A percentile compares a stretch with the other conserved stretches of the same genome.
Evolutionary conservation across 92 coral and sea anemone species (phyloP).

Genomic region (Porites rus): DNA sequence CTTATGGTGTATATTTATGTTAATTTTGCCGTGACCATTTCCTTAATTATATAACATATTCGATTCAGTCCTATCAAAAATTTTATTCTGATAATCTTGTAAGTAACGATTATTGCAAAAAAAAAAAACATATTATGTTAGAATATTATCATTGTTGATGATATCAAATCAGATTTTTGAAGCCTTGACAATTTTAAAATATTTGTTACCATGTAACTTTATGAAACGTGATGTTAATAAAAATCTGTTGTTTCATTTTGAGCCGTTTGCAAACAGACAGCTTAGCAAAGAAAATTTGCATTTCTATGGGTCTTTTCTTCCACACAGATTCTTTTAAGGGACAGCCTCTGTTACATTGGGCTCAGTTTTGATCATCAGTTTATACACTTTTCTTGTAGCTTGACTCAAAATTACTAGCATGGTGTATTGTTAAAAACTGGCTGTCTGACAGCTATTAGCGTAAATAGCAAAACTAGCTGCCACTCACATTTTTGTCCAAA

Average conservation of each 20-base stretch:
- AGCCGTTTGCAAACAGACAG: too few species aligned
- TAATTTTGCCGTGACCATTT: not conserved
- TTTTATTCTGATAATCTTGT: not conserved
- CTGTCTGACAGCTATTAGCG: too few species aligned
- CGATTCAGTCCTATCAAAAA: slow-evolving; percentile 6
- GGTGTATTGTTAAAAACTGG: too few species aligned
- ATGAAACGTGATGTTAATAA: not conserved
- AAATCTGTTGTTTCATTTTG: not conserved
- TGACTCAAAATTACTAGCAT: too few species aligned
- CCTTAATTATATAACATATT: not conserved
- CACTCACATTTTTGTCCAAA: too few species aligned
- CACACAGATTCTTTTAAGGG: too few species aligned
- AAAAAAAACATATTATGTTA: not conserved
- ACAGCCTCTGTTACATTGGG: too few species aligned
- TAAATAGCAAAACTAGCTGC: too few species aligned
- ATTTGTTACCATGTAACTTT: not conserved
- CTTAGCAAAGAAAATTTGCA: too few species aligned
- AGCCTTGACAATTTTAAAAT: not conserved
- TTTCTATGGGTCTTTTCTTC: too few species aligned
- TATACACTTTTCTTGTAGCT: too few species aligned
- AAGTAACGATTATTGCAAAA: not conserved
- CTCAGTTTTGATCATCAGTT: too few species aligned
- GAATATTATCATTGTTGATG: not conserved
- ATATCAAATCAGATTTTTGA: not conserved
- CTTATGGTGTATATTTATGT: not conserved